These are phyloP conservation scores for Engystomops pustulosus DNA, from an alignment of 2,113 vertebrate species.

Conservation along the genomic window DNA sequence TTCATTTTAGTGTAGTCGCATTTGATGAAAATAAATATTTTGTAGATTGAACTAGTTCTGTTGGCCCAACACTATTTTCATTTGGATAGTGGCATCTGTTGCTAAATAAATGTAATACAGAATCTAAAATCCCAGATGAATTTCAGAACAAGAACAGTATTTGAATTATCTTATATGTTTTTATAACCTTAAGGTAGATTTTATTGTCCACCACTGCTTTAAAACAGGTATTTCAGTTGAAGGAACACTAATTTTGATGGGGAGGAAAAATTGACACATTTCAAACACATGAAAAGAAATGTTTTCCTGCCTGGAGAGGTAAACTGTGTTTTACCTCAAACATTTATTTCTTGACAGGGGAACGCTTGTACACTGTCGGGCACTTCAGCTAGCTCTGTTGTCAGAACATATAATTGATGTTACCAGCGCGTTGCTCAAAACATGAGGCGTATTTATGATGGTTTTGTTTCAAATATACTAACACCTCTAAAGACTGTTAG, in stretches of 20 bases:
- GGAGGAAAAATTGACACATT: not conserved
- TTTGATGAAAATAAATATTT: not conserved
- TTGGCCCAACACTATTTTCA: not conserved
- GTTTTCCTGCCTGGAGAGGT: not conserved
- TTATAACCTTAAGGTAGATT: not conserved
- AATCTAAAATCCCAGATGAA: not conserved
- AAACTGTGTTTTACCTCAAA: constrained; percentile 36
- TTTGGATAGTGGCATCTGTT: not conserved
- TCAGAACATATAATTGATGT: constrained; percentile 26
- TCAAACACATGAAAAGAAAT: not conserved
- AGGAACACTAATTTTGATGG: constrained; percentile 10
- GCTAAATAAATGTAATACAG: not conserved
- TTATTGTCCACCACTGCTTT: not conserved
- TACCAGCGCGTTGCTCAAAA: not conserved
- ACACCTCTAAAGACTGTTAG: not conserved
- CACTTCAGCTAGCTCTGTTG: not conserved
- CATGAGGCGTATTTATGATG: not conserved
- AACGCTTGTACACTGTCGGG: constrained; percentile 18
- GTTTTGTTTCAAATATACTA: not conserved
- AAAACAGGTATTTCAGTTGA: not conserved
- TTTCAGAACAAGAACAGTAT: not conserved
- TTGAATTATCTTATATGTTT: not conserved
- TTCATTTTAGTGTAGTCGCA: not conserved
- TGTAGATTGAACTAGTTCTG: not conserved
- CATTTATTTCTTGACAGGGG: constrained; percentile 14